phyloP scores from a whole-genome alignment of 92 coral and sea anemone species.

The Parazoanthus darwini region DNA sequence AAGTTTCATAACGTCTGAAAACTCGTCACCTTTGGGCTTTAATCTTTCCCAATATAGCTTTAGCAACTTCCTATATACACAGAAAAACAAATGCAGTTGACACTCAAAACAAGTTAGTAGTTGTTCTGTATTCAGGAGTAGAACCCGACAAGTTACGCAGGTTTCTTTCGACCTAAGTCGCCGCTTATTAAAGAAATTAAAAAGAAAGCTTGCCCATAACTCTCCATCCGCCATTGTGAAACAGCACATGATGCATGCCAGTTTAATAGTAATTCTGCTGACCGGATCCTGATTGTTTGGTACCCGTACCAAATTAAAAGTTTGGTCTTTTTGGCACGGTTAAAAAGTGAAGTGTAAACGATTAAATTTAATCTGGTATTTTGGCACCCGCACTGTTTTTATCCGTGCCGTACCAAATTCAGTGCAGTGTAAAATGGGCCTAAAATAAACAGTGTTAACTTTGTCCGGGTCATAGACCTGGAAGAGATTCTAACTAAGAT shows the following conservation, averaged over 20 bases:
- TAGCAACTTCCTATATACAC: slow-evolving; percentile 52
- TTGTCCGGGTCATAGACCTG: not conserved
- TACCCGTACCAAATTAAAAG: no score
- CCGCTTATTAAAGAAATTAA: no score
- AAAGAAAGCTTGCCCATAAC: not conserved
- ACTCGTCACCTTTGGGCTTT: slow-evolving; percentile 40
- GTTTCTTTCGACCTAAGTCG: not conserved
- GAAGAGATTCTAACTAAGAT: not conserved
- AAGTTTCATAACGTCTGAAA: slow-evolving; percentile 26
- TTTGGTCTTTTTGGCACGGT: no score
- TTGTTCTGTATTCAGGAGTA: slow-evolving; percentile 60
- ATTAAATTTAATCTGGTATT: no score
- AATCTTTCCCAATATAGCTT: slow-evolving; percentile 41
- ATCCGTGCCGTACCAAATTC: no score
- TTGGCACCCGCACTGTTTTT: no score
- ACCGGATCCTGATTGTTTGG: not conserved
- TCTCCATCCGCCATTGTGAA: not conserved
- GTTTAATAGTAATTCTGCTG: not conserved
- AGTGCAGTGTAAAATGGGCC: no score
- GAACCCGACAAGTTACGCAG: slow-evolving; percentile 3
- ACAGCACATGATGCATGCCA: not conserved
- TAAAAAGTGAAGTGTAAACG: no score
- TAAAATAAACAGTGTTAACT: not conserved
- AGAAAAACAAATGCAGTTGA: slow-evolving; percentile 60
- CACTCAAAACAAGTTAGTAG: slow-evolving; percentile 61